A percentile compares a stretch with the other conserved stretches of the same genome.
These are phyloP conservation scores for Oryzias curvinotus DNA, from an alignment of 2,113 vertebrate genomes.

Conservation along the genomic window DNA sequence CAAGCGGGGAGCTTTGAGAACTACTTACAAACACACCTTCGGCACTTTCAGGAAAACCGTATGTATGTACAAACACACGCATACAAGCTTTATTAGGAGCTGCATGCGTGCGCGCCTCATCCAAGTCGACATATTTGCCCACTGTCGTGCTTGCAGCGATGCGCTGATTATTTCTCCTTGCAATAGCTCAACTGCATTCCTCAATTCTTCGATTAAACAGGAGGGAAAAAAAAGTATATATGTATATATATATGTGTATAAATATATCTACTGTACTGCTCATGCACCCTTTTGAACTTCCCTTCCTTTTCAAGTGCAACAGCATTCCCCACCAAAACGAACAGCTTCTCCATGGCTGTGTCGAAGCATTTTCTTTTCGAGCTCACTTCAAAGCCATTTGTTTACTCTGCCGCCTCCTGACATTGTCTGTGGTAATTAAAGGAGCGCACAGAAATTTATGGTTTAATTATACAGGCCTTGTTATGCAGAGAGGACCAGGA, in stretches of 20 bases:
- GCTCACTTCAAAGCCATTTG: constrained; percentile 77
- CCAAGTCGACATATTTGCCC: constrained; percentile 56
- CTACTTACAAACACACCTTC: constrained; percentile 36
- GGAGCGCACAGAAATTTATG: constrained; percentile 75
- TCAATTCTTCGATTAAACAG: constrained; percentile 55
- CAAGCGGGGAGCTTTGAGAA: constrained; percentile 48
- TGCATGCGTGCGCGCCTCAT: constrained; percentile 14
- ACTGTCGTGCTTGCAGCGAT: constrained; percentile 40
- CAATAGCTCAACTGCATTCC: constrained; percentile 46
- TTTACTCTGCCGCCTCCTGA: constrained; percentile 76
- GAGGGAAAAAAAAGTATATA: constrained; percentile 4
- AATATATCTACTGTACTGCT: constrained; percentile 52
- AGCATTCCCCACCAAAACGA: constrained; percentile 66
- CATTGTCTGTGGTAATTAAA: constrained; percentile 79
- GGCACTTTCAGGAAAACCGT: constrained; percentile 32
- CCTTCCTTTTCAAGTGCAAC: constrained; percentile 71
- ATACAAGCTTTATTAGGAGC: constrained; percentile 43
- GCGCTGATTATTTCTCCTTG: constrained; percentile 49
- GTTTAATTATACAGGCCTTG: constrained; percentile 79
- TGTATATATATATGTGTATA: not conserved
- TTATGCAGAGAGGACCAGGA: constrained; percentile 75
- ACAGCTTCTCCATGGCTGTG: constrained; percentile 64
- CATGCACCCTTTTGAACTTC: constrained; percentile 61
- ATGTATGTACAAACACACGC: constrained; percentile 13
- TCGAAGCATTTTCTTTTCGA: constrained; percentile 46